Base-by-base conservation (phyloP, 2,888 invertebrate species). In the Miltochrista miniata region DNA sequence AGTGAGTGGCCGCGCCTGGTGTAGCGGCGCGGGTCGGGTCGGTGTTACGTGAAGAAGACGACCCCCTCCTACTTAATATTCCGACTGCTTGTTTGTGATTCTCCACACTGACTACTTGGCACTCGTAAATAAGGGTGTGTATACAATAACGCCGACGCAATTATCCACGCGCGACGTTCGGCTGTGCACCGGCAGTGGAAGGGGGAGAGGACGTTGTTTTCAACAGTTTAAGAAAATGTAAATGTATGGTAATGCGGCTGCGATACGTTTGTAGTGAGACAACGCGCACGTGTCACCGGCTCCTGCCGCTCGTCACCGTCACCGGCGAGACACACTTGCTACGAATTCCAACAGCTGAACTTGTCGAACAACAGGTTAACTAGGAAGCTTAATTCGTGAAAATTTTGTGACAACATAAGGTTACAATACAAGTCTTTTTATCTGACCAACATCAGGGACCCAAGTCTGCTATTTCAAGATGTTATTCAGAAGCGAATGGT, bases 171-270 rank as follows among this genome's bases (percentile, higher is more conserved):
- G 24, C 30, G 35, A 31, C n/a, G 43, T 13, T 35, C 11, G 1
- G 29, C 30, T 48, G 50, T 11, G 45, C 9, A 1, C 15, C 18
- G 50, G 50, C 10, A 42, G 29, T n/a, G 33, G 35, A 35, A 42
- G 46, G 39, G 45, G 52, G 48, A 54, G 54, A n/a, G 33, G 55
- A 46, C 61, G 53, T 57, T 63, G 66, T 59, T 60, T 61, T 50
- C 54, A 64, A 53, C 68, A 65, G 62, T 65, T 67, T 60, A 68
- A 77, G 74, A 70, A 75, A 74, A 79, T 81, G 76, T 74, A 75
- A 80, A 81, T 79, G 60, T 76, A 76, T 76, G 76, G 51, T 69
- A 79, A 79, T 76, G 55, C 54, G 49, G 13, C 61, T 42, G 7
- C 58, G 65, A 69, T 71, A 65, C 64, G 65, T 64, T 65, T 65